Evolutionary conservation across 2,797 vertebrate species (phyloP), one percentile per base, ranked within the genome.

Genomic region (Novumbra hubbsi): DNA sequence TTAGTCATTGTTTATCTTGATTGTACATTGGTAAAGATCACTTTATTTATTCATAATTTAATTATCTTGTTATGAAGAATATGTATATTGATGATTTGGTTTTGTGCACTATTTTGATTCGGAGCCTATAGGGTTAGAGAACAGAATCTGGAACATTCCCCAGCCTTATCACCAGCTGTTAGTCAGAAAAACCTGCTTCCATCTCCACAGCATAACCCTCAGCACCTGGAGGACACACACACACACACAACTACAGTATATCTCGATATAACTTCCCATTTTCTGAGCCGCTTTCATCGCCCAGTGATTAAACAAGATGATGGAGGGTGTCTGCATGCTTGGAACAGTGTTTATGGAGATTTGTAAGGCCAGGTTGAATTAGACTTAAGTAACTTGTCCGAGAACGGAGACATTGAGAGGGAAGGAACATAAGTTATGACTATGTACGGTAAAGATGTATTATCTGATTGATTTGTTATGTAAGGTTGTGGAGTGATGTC

Each of bases 301-400:
- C 45, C 38, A 48, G 72, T 66, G 49, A 80, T 77, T 83, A 55
- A 16, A 67, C 57, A 55, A 70, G 49, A 69, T 67, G 74, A 87
- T 32, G 17, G 65, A 48, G 32, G 17, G 55, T 32, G 74, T 21
- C 48, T 55, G 60, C n/a, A 14, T 49, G 19, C 57, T 19, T 38
- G 70, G 57, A 21, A 21, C 30, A 24, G 32, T 71, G 52, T 64
- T 6, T n/a, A 34, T 38, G 45, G 62, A 28, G 67, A 32, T 11
- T 28, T 49, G 16, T 11, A 28, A 75, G 71, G 69, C 66, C 24
- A 38, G 50, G 57, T 62, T 52, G 68, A 75, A 79, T 45, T 17
- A 30, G 45, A 75, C 70, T 55, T 63, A 52, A 73, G 75, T 52
- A 73, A 65, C 27, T 9, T 4, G 3, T 73, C 64, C 27, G 15